Conservation (phyloP, 2,113 vertebrate genomes). For the Scomber japonicus region DNA sequence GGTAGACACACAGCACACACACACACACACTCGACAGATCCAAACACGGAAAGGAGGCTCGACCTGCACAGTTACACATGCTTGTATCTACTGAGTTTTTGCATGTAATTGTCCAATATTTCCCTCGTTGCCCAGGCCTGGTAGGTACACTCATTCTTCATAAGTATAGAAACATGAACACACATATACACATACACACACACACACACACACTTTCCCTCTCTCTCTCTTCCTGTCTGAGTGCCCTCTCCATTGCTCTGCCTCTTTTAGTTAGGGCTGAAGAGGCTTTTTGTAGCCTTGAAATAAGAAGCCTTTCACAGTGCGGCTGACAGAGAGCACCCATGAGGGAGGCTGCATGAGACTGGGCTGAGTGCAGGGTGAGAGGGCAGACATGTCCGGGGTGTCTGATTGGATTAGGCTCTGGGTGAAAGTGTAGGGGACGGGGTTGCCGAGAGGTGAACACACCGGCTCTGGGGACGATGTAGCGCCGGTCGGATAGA, state of each 20-base stretch:
- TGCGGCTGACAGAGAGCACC: conserved; percentile 44
- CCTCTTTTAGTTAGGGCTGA: conserved; percentile 57
- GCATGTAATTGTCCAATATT: conserved; percentile 20
- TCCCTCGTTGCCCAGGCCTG: background rate
- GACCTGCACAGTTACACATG: background rate
- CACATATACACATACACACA: conserved; percentile 13
- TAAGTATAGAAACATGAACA: conserved; percentile 8
- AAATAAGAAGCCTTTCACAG: conserved; percentile 60
- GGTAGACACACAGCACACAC: conserved; percentile 18
- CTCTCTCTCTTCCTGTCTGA: conserved; percentile 11
- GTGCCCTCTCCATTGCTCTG: conserved; percentile 54
- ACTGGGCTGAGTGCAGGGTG: conserved; percentile 57
- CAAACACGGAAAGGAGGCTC: background rate
- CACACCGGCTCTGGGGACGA: conserved; percentile 5
- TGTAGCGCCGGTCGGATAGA: background rate
- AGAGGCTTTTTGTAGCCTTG: conserved; percentile 66
- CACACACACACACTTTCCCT: background rate
- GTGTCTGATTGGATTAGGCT: conserved; percentile 69
- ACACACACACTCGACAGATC: background rate
- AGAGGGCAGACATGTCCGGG: conserved; percentile 48
- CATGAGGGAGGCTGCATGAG: conserved; percentile 52
- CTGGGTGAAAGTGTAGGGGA: conserved; percentile 34
- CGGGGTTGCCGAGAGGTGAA: conserved; percentile 58
- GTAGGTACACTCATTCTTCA: background rate
- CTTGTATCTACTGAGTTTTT: conserved; percentile 2